phyloP scores from a whole-genome alignment of 2,888 invertebrate genomes.

The Furcula furcula region DNA sequence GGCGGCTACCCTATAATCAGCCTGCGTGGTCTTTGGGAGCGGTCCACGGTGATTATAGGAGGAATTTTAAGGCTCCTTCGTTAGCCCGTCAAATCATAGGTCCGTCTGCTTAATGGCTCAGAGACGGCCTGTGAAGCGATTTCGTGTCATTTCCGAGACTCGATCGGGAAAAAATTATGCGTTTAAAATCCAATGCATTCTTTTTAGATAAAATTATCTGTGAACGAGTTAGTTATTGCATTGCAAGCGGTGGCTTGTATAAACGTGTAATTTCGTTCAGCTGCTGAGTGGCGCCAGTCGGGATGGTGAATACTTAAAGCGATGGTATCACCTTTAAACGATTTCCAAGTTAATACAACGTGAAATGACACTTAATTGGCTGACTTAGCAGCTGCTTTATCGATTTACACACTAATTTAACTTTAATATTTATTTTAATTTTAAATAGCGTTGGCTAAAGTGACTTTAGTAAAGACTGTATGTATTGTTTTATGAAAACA shows the following conservation, averaged over 20 bases:
- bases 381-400: constrained; percentile 4
- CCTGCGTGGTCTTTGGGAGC: constrained; percentile 46
- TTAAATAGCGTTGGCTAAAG: too few relatives aligned
- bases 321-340: constrained; percentile 34
- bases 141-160: constrained; percentile 65
- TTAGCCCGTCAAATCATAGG: constrained; percentile 77
- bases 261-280: constrained; percentile 27
- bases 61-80: constrained; percentile 72
- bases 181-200: constrained; percentile 37
- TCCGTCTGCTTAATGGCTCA: constrained; percentile 53
- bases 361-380: constrained; percentile 38
- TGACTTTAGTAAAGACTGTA: too few relatives aligned
- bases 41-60: constrained; percentile 66
- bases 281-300: constrained; percentile 38
- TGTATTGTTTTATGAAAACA: too few relatives aligned
- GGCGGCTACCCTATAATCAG: constrained; percentile 77
- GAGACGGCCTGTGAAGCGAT: constrained; percentile 54
- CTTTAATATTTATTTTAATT: too few relatives aligned
- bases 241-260: constrained; percentile 12
- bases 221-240: constrained; percentile 31
- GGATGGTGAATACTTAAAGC: constrained; percentile 26
- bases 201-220: constrained; percentile 56
- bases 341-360: constrained; percentile 31
- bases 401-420: background rate
- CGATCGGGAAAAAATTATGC: constrained; percentile 35